Evolutionary conservation across 2,797 vertebrate genomes (phyloP).

Genomic region (Chelonia mydas): DNA sequence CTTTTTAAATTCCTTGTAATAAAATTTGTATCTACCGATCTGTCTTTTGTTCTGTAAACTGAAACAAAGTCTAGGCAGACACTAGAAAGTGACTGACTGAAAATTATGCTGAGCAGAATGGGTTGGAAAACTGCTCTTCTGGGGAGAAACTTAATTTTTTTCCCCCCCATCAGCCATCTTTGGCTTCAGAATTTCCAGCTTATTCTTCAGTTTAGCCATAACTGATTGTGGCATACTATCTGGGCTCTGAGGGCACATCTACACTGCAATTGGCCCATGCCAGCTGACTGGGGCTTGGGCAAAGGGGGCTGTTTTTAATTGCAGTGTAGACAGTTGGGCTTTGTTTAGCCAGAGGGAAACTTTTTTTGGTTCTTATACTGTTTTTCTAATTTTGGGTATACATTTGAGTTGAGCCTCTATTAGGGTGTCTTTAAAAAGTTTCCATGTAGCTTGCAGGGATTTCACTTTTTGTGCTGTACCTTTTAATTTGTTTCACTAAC

Average conservation of each 20-base stretch:
- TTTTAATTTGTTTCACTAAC: too few relatives aligned
- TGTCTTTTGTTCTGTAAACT: not conserved
- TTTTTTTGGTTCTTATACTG: too few relatives aligned
- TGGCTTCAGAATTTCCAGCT: not conserved
- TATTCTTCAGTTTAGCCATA: not conserved
- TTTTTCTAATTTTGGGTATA: too few relatives aligned
- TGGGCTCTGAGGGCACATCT: too few relatives aligned
- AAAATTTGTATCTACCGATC: conserved; percentile 1
- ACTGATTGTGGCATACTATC: too few relatives aligned
- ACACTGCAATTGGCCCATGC: not conserved
- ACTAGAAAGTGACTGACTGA: not conserved
- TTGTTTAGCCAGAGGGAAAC: too few relatives aligned
- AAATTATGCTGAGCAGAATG: not conserved
- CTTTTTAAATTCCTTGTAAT: conserved; percentile 70
- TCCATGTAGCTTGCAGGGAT: too few relatives aligned
- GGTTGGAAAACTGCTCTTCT: rapidly evolving
- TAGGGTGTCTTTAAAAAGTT: too few relatives aligned
- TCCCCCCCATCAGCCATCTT: not conserved
- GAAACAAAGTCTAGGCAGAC: not conserved
- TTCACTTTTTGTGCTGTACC: too few relatives aligned
- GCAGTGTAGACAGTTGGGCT: not conserved
- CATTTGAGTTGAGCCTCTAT: too few relatives aligned
- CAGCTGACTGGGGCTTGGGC: not conserved
- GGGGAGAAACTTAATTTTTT: too few relatives aligned
- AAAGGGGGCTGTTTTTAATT: not conserved